Percentiles rank a stretch among this genome's conserved stretches.
phyloP scores from a whole-genome alignment of 1,140 invertebrate genomes.

The Drosophila miranda region DNA sequence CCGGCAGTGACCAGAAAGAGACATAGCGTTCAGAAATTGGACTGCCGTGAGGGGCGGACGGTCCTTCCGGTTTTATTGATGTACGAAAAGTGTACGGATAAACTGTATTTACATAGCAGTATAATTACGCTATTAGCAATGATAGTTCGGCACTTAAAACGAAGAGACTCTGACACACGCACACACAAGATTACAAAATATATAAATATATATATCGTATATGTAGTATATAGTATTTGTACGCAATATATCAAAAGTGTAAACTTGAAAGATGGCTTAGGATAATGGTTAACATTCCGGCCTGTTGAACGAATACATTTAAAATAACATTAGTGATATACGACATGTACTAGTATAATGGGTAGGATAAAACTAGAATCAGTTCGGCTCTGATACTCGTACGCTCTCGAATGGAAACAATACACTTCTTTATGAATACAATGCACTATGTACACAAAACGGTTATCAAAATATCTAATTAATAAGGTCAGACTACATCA shows the following conservation, averaged over 20 bases:
- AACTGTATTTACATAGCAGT: slow-evolving; percentile 56
- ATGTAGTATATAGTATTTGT: slow-evolving; percentile 40
- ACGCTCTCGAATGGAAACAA: slow-evolving; percentile 51
- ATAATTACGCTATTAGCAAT: slow-evolving; percentile 42
- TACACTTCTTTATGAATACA: slow-evolving; percentile 26
- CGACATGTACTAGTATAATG: slow-evolving; percentile 7
- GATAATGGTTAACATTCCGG: slow-evolving; percentile 32
- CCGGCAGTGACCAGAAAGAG: too few species aligned
- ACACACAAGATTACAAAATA: slow-evolving; percentile 57
- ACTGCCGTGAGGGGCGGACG: slow-evolving; percentile 16
- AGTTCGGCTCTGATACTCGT: slow-evolving; percentile 38
- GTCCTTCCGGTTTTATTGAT: slow-evolving; percentile 41
- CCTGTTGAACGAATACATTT: slow-evolving; percentile 1
- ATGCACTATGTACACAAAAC: slow-evolving; percentile 51
- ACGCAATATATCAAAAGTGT: slow-evolving; percentile 48
- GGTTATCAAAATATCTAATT: slow-evolving; percentile 26
- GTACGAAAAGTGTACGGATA: slow-evolving; percentile 52
- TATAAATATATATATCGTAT: slow-evolving; percentile 22
- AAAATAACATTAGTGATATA: slow-evolving; percentile 43
- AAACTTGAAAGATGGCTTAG: slow-evolving; percentile 37
- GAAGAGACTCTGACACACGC: slow-evolving; percentile 63
- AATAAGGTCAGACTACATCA: slow-evolving; percentile 45
- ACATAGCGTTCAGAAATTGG: slow-evolving; percentile 5
- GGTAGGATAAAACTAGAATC: slow-evolving; percentile 48
- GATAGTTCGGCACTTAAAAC: slow-evolving; percentile 76